Percentiles rank a stretch among this genome's conserved stretches.
phyloP scores from a whole-genome alignment of 2,113 vertebrate species.

The Stigmatopora nigra region DNA sequence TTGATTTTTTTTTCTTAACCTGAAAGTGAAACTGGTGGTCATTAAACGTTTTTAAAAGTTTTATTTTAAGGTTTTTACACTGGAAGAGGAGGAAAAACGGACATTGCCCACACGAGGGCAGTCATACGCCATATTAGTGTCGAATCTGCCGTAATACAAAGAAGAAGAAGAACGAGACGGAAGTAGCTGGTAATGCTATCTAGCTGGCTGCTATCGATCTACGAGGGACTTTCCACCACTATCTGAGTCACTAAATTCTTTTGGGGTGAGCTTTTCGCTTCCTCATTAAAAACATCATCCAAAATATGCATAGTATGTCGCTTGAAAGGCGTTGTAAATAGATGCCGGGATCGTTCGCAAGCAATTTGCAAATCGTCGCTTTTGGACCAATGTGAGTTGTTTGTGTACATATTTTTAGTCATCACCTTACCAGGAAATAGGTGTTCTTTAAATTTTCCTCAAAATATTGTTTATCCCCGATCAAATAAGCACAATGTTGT shows the following conservation, averaged over 20 bases:
- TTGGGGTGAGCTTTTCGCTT: background rate
- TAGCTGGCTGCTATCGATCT: background rate
- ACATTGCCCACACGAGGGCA: too few relatives aligned
- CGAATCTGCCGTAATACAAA: too few relatives aligned
- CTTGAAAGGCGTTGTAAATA: background rate
- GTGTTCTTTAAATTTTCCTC: too few relatives aligned
- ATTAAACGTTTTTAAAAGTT: too few relatives aligned
- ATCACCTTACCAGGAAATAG: too few relatives aligned
- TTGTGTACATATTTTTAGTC: background rate
- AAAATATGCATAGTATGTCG: background rate
- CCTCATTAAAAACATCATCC: too few relatives aligned
- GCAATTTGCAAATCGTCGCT: background rate
- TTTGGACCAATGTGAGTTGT: background rate
- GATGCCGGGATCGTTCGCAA: background rate
- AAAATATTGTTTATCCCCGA: background rate
- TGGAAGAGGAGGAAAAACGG: too few relatives aligned
- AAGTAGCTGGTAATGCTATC: background rate
- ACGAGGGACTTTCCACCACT: background rate
- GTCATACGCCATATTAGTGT: too few relatives aligned
- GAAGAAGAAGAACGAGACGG: background rate
- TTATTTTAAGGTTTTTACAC: too few relatives aligned
- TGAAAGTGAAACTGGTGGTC: too few relatives aligned
- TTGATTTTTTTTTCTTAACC: too few relatives aligned
- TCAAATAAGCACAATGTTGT: too few relatives aligned
- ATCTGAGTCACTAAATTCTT: background rate